Base-by-base conservation (phyloP, 2,888 invertebrate genomes). In the Pyrgus malvae region DNA sequence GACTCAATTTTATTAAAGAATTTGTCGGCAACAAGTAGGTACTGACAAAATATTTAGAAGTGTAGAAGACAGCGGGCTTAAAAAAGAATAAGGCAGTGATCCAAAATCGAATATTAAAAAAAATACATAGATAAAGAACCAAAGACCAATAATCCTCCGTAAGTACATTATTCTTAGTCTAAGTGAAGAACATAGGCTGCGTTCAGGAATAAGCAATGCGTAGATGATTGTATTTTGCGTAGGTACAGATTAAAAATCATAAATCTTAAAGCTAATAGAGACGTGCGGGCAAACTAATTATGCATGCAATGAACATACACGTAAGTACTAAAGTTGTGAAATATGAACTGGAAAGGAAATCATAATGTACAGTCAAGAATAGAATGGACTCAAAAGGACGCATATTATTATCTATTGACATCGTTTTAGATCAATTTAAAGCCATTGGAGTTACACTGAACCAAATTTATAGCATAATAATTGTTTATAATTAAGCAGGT, bases 401-500 rank as follows among this genome's bases (percentile, higher is more conserved):
- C 46, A 46, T 46, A 35, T 35, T 35, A 35, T 46, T 35, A 46
- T 33, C 23, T 35, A 37, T 25, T 48, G 35, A 37, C 46, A 37
- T 48, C 46, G 25, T 25, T 48, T 48, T 37, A 25, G 46, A 35
- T 48, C 38, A 27, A 48, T 48, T 48, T 48, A 38, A 27, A 48
- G 23, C 27, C 48, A 12, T 27, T 38, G 27, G n/a, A 38, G 48
- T 48, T 27, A 19, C 17, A 27, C 48, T 12, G 38, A 25, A 38
- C 12, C 37, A 27, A 48, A 48, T 38, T 48, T 48, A 48, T 38
- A 23, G 16, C 37, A 38, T 27, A 33, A 48, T 50, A 41, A 41
- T 41, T 41, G 41, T 33, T 50, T 49, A 48, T 49, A 40, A 31
- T 25, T n/a, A 8, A 23, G 38, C 48, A 27, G 38, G 48, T 38